Conservation (phyloP, 2,113 vertebrate species). For the Thinocorus orbignyianus region DNA sequence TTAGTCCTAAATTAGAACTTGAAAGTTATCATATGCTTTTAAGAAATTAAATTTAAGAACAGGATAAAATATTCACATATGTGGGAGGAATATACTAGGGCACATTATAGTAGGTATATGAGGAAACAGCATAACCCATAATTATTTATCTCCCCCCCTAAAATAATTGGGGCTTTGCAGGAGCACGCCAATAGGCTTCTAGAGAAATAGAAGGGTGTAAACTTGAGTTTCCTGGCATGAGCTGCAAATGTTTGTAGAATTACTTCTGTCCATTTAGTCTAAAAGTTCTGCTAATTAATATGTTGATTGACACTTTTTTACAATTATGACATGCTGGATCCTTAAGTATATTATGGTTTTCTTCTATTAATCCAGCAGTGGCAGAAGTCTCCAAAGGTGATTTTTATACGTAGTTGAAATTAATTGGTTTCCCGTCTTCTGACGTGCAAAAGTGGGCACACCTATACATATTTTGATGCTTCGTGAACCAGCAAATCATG, state of each 20-base stretch:
- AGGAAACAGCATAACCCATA: background rate
- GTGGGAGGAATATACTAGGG: background rate
- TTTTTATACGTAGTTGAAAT: background rate
- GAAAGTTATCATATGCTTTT: background rate
- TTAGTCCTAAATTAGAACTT: background rate
- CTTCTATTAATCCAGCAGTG: background rate
- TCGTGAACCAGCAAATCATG: background rate
- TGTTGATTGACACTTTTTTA: background rate
- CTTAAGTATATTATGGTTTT: background rate
- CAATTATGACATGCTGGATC: background rate
- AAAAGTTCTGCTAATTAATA: background rate
- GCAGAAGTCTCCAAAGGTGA: background rate
- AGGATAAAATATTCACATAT: fast-evolving
- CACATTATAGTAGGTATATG: background rate
- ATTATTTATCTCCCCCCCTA: background rate
- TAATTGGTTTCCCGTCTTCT: background rate
- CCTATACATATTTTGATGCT: background rate
- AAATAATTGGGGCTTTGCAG: background rate
- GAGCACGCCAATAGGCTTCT: background rate
- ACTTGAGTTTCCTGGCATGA: background rate
- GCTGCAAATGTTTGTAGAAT: background rate
- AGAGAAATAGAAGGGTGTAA: background rate
- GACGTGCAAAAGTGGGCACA: background rate
- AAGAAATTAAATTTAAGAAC: background rate
- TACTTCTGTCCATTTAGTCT: background rate